Base-by-base conservation (phyloP, 1,140 invertebrate species). In the Mycetomoellerius zeteki region DNA sequence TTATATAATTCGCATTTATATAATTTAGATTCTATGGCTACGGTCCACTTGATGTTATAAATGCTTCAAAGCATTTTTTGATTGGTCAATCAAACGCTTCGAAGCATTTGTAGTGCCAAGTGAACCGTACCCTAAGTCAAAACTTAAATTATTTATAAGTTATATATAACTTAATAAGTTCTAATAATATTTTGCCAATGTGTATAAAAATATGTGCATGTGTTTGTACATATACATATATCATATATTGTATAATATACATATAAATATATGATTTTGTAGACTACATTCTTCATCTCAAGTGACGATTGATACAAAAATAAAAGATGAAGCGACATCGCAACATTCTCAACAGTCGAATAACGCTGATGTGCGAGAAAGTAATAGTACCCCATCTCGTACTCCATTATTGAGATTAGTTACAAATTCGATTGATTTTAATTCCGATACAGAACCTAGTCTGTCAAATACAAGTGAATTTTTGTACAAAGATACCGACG, bases 261-360 rank as follows among this genome's bases (percentile, higher is more conserved):
- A 12, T 10, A 43, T 43, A 7, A 37, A 37, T 7, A 37, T 37
- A 37, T 37, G 1, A 37, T 43, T 67, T 65, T 37, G 4, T 54
- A 80, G 80, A 43, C 2, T 43, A 1, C 27, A n/a, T n/a, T 50
- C 60, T 58, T 47, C 24, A 21, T 33, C 24, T 2, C 33, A 58
- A 73, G 4, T 47, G 30, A 33, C 8, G 10, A 14, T 3, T 14
- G 47, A 37, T 37, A 30, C 65, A 19, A 30, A 73, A 52, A 73
- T 5, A 62, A 24, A 72, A 30, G 19, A 27, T 3, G 37, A 84
- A 33, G 7, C 16, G 50, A 33, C 3, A 2, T n/a, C n/a, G 1
- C 27, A 84, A 50, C 54, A 84, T 0, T n/a, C n/a, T 0, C 27
- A 84, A 50, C 54, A 84, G 0, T 47, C 62, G 5, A 84, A 33